Evolutionary conservation across 2,113 vertebrate species (phyloP).

Genomic region (Oncorhynchus clarkii): DNA sequence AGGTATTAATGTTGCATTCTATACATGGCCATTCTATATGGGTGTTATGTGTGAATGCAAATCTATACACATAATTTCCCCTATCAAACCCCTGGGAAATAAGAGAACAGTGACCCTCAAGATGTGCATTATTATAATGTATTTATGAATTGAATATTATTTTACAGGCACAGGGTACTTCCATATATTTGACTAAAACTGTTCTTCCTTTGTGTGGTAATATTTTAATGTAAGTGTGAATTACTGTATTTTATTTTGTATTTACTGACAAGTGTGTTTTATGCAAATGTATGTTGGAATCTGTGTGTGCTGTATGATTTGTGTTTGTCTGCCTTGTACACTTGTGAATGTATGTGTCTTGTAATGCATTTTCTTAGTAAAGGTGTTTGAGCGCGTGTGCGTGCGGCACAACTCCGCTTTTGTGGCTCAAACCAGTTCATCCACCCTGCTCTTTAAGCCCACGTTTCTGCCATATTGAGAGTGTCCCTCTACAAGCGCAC

Average conservation of each 20-base stretch:
- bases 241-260: not conserved
- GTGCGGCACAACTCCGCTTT: slow-evolving; percentile 46
- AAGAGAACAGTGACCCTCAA: not conserved
- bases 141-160: too few relatives aligned
- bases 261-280: too few relatives aligned
- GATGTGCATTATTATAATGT: not conserved
- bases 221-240: not conserved
- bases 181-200: too few relatives aligned
- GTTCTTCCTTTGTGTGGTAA: not conserved
- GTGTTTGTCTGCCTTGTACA: too few relatives aligned
- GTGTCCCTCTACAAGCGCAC: slow-evolving; percentile 30
- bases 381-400: slow-evolving; percentile 43
- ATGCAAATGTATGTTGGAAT: not conserved
- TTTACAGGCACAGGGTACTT: not conserved
- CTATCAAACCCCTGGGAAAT: not conserved
- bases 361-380: not conserved
- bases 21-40: not conserved
- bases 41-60: not conserved
- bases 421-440: slow-evolving; percentile 23
- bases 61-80: not conserved
- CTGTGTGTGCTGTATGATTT: not conserved
- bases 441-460: slow-evolving; percentile 48
- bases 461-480: slow-evolving; percentile 42
- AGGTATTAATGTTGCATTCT: not conserved
- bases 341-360: too few relatives aligned